These are phyloP conservation scores for Heliothis virescens DNA, from an alignment of 1,140 invertebrate species.

Conservation along the genomic window DNA sequence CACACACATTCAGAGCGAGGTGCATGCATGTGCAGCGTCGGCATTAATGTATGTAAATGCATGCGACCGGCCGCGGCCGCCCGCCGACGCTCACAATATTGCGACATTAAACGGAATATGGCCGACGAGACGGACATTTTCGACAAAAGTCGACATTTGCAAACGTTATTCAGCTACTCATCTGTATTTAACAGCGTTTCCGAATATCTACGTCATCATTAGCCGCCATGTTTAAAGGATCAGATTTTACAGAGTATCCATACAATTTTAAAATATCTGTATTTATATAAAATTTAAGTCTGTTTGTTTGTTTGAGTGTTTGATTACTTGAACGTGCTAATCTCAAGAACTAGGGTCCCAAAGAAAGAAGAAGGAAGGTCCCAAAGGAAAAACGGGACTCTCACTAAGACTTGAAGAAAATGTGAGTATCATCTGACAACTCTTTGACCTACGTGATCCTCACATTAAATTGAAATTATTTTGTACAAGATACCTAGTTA, in stretches of 20 bases:
- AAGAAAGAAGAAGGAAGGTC: too few species aligned
- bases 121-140: slow-evolving; percentile 81
- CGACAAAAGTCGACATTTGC: slow-evolving; percentile 81
- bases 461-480: too few species aligned
- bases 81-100: slow-evolving; percentile 82
- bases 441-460: too few species aligned
- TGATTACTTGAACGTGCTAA: too few species aligned
- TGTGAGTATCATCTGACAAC: too few species aligned
- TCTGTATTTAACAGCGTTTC: slow-evolving; percentile 74
- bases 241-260: neutral
- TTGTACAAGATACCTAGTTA: too few species aligned
- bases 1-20: slow-evolving; percentile 80
- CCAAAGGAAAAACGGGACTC: too few species aligned
- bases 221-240: neutral
- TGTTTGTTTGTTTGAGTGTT: too few species aligned
- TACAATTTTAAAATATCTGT: neutral
- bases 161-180: slow-evolving; percentile 77
- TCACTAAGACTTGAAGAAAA: too few species aligned
- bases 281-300: neutral
- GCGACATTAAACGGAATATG: slow-evolving; percentile 84
- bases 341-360: too few species aligned
- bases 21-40: slow-evolving; percentile 80
- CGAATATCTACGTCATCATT: slow-evolving; percentile 52
- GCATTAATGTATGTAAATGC: slow-evolving; percentile 86
- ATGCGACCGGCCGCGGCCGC: slow-evolving; percentile 80